These are phyloP conservation scores for Pelodiscus sinensis DNA, from an alignment of 2,113 vertebrate genomes.

Conservation along the genomic window DNA sequence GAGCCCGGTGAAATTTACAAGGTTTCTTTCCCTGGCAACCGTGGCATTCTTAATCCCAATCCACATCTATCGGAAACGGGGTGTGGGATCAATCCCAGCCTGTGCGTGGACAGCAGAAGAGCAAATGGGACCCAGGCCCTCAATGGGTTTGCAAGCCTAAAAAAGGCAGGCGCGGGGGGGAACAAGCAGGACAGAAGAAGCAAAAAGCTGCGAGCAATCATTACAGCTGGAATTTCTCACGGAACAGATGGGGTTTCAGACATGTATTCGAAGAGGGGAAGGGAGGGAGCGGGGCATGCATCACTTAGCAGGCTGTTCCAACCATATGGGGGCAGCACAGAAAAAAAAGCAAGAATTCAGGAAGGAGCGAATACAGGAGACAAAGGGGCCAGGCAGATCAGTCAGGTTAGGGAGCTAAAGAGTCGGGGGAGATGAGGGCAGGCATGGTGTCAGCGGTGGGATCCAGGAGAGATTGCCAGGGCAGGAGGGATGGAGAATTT, in stretches of 20 bases:
- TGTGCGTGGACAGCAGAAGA: background rate
- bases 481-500: background rate
- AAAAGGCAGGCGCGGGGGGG: background rate
- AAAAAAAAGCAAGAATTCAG: background rate
- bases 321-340: accelerated
- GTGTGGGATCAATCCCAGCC: background rate
- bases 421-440: background rate
- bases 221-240: background rate
- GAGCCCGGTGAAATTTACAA: background rate
- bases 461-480: background rate
- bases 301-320: background rate
- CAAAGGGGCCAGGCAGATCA: background rate
- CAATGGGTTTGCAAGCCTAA: background rate
- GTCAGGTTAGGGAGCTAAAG: accelerated
- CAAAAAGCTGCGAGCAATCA: accelerated
- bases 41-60: background rate
- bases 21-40: background rate
- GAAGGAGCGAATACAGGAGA: background rate
- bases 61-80: background rate
- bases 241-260: background rate
- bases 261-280: background rate
- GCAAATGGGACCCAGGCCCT: background rate
- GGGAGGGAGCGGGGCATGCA: background rate
- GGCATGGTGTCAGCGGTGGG: background rate
- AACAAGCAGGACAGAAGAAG: background rate